Evolutionary conservation across 2,888 invertebrate genomes (phyloP), one percentile per base, ranked within the genome.

Genomic region (Pammene fasciana): DNA sequence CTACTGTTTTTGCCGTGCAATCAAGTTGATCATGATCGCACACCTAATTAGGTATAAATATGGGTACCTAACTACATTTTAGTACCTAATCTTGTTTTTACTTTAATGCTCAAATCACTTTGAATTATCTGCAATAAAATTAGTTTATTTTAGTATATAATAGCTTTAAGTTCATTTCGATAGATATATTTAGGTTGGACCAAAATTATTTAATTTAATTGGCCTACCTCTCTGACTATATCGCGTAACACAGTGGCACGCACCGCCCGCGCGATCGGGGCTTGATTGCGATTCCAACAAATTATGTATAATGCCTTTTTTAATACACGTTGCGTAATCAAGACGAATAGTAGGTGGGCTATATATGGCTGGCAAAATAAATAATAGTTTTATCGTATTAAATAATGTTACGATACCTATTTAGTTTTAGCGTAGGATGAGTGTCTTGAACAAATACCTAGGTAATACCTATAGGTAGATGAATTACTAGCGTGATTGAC

Each of bases 231-330:
- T 76, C 76, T 70, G 80, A 66, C 75, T 85, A 85, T 64, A 68
- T 36, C 67, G 85, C 81, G 89, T 89, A 88, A 78, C 78, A 73
- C 84, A 56, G 89, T 86, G 78, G 88, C 86, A 70, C 66, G 38
- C 71, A 71, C 71, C 79, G 77, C 79, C 74, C 72, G 77, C 80
- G 74, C 80, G 68, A 82, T 82, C 82, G 80, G 72, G 78, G 77
- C 75, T 75, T 75, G 72, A 75, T 74, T 65, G 74, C 75, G 74
- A 76, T 76, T 76, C 71, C 74, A 72, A 74, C 74, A 75, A 79
- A 81, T 80, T 81, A 79, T 75, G 70, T 48, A 61, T 67, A 38
- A 62, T 67, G 18, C 67, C 67, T 67, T 67, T 67, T 67, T 46
- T 38, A 59, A 68, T 52, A 10, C 50, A 45, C 57, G 64, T 68